These are phyloP conservation scores for Turritopsis dohrnii DNA, from an alignment of 30 jellyfish, hydroid and myxozoan genomes.

Conservation along the genomic window DNA sequence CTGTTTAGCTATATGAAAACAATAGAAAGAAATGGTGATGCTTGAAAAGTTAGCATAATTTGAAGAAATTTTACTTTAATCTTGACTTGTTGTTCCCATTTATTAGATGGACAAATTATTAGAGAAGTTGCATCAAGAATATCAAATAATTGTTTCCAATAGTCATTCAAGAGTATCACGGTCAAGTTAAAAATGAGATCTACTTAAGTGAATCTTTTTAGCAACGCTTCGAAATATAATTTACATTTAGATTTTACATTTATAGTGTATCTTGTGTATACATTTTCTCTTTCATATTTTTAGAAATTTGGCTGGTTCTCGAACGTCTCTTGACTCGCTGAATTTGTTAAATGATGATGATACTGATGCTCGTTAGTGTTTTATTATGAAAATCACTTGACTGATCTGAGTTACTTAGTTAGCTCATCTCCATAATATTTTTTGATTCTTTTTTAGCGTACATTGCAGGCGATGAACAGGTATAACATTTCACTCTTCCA, in stretches of 20 bases:
- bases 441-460: background rate
- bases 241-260: no score
- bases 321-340: conserved; percentile 38
- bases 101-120: no score
- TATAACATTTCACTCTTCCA: no score
- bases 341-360: conserved; percentile 2
- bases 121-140: no score
- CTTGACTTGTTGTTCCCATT: no score
- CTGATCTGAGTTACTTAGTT: no score
- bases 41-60: background rate
- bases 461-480: background rate
- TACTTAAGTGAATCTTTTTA: no score
- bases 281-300: background rate
- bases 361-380: conserved; percentile 31
- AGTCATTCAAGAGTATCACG: no score
- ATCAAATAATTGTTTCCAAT: no score
- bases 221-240: no score
- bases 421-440: background rate
- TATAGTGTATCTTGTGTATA: background rate
- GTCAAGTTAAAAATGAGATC: no score
- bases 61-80: background rate
- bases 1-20: background rate
- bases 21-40: background rate
- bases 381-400: no score
- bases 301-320: conserved; percentile 23